Percentiles rank a stretch among this genome's conserved stretches.
These are phyloP conservation scores for Moxostoma hubbsi DNA, from an alignment of 2,797 vertebrate genomes.

Conservation along the genomic window DNA sequence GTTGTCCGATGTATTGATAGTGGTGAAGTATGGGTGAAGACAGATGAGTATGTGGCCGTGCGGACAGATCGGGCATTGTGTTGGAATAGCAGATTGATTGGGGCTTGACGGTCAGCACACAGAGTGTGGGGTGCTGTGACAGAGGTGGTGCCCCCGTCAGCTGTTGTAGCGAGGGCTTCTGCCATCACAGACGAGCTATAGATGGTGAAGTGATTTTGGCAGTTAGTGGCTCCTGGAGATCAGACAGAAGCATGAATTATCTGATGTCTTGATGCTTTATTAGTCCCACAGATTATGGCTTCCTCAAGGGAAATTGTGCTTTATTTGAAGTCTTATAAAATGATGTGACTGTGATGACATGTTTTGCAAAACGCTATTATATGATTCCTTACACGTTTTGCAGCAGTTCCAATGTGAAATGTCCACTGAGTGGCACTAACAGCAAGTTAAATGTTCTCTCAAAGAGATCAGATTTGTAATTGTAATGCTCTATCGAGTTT, in stretches of 20 bases:
- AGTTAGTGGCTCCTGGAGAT: neutral
- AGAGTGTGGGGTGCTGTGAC: slow-evolving; percentile 4
- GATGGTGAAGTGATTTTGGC: neutral
- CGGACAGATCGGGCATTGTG: slow-evolving; percentile 18
- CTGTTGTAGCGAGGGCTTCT: slow-evolving; percentile 23
- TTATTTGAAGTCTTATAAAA: too few species aligned
- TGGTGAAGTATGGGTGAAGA: slow-evolving; percentile 41
- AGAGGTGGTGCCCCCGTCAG: slow-evolving; percentile 32
- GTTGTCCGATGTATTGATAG: slow-evolving; percentile 66
- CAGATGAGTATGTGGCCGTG: slow-evolving; percentile 7
- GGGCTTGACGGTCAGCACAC: slow-evolving; percentile 19
- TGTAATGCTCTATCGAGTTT: too few species aligned
- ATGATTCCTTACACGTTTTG: too few species aligned
- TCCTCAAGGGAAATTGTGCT: too few species aligned
- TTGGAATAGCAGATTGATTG: slow-evolving; percentile 38
- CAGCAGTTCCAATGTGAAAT: too few species aligned
- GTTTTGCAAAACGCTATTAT: too few species aligned
- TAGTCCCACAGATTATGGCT: neutral
- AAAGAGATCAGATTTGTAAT: too few species aligned
- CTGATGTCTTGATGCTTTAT: neutral
- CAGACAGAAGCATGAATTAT: neutral
- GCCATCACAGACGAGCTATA: neutral
- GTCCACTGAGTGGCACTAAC: too few species aligned
- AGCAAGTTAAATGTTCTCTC: too few species aligned
- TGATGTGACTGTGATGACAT: too few species aligned